Conservation (phyloP, 2,797 vertebrate species). For the Toxotes lorentzi region DNA sequence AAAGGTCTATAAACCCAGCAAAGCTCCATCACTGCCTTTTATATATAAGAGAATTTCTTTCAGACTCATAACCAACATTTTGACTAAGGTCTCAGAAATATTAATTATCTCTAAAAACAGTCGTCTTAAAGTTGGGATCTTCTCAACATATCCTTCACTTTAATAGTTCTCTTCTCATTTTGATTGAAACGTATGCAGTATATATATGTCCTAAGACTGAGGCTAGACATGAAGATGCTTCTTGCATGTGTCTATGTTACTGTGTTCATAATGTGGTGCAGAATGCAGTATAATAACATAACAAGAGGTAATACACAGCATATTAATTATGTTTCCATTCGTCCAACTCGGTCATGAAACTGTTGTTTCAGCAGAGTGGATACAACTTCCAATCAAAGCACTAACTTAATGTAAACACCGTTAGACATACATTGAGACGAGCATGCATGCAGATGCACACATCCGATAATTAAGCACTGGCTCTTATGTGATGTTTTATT, state of each 20-base stretch:
- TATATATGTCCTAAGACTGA: not conserved
- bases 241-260: not conserved
- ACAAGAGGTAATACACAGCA: not conserved
- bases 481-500: conserved; percentile 84
- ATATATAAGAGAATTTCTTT: not conserved
- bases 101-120: not conserved
- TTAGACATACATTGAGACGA: conserved; percentile 8
- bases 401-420: not conserved
- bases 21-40: conserved; percentile 9
- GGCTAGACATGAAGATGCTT: not conserved
- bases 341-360: not conserved
- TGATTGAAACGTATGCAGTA: not conserved
- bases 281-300: conserved; percentile 6
- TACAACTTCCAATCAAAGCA: not conserved
- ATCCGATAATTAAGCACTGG: conserved; percentile 55
- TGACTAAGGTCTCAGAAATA: no score
- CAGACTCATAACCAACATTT: not conserved
- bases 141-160: not conserved
- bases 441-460: conserved; percentile 10
- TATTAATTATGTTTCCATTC: conserved; percentile 16
- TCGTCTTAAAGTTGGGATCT: not conserved
- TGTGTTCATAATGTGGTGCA: not conserved
- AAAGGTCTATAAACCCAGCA: conserved; percentile 1
- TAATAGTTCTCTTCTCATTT: not conserved
- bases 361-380: not conserved